These are phyloP conservation scores for Triplophysa rosa DNA, from an alignment of 2,113 vertebrate genomes.

Conservation along the genomic window DNA sequence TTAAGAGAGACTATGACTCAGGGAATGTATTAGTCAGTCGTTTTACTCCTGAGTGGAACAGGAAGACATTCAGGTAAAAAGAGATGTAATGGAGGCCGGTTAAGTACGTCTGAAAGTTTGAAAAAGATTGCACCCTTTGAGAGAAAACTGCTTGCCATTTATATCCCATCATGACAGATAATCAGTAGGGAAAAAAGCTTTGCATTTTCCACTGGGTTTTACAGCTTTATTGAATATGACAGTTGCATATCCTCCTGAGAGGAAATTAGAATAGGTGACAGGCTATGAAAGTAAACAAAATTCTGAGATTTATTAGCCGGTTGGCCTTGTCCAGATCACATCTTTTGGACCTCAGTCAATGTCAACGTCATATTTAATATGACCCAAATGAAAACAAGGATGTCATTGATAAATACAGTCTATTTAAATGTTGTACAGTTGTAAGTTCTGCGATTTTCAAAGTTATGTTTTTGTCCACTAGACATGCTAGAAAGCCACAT, in stretches of 20 bases:
- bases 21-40: constrained; percentile 44
- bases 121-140: constrained; percentile 72
- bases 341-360: neutral
- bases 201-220: constrained; percentile 68
- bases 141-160: constrained; percentile 71
- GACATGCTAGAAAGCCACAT: neutral
- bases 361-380: neutral
- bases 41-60: constrained; percentile 58
- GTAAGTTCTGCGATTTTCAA: neutral
- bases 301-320: neutral
- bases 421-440: neutral
- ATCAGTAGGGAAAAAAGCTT: constrained; percentile 68
- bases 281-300: neutral
- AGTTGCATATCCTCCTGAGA: neutral
- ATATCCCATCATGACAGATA: constrained; percentile 73
- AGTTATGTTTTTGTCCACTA: neutral
- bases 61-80: constrained; percentile 70
- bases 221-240: constrained; percentile 52
- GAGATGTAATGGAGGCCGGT: constrained; percentile 72
- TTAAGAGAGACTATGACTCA: constrained; percentile 16
- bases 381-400: neutral
- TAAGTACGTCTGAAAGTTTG: constrained; percentile 76
- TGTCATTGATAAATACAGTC: neutral
- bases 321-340: neutral
- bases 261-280: neutral